Percentiles rank a stretch among this genome's conserved stretches.
These are phyloP conservation scores for Meleagris gallopavo DNA, from an alignment of 2,113 vertebrate species.

Conservation along the genomic window DNA sequence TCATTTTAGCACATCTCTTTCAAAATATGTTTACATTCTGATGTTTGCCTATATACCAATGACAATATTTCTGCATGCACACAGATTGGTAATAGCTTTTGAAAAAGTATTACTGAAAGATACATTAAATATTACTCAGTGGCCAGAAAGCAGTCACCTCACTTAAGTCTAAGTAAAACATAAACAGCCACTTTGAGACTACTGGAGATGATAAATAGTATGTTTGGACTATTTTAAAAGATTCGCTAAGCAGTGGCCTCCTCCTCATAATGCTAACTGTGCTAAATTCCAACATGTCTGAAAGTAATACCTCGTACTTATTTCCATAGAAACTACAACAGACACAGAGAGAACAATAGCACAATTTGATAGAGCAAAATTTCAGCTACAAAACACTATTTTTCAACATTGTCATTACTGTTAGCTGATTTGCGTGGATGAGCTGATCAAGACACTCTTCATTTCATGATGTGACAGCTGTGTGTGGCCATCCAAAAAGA, in stretches of 20 bases:
- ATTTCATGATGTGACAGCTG: too few relatives aligned
- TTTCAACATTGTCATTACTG: too few relatives aligned
- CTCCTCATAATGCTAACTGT: constrained; percentile 44
- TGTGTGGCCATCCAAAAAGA: too few relatives aligned
- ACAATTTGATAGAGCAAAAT: too few relatives aligned
- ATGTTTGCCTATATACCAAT: background rate
- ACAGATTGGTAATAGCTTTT: background rate
- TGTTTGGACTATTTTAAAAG: constrained; percentile 28
- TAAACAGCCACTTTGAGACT: background rate
- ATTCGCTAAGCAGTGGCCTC: background rate
- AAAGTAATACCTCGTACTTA: too few relatives aligned
- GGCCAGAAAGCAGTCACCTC: constrained; percentile 19
- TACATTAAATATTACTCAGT: constrained; percentile 15
- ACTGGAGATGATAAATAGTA: constrained; percentile 18
- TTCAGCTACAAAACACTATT: too few relatives aligned
- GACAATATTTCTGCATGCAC: background rate
- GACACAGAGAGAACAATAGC: too few relatives aligned
- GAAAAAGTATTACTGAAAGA: background rate
- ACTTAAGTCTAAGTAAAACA: constrained; percentile 33
- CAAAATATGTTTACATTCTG: background rate
- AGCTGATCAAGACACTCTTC: too few relatives aligned
- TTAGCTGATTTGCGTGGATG: too few relatives aligned
- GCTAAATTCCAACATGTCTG: constrained; percentile 48
- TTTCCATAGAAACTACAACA: too few relatives aligned
- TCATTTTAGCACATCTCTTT: background rate